Evolutionary conservation across 2,888 invertebrate species (phyloP).

Genomic region (Eupithecia exiguata): DNA sequence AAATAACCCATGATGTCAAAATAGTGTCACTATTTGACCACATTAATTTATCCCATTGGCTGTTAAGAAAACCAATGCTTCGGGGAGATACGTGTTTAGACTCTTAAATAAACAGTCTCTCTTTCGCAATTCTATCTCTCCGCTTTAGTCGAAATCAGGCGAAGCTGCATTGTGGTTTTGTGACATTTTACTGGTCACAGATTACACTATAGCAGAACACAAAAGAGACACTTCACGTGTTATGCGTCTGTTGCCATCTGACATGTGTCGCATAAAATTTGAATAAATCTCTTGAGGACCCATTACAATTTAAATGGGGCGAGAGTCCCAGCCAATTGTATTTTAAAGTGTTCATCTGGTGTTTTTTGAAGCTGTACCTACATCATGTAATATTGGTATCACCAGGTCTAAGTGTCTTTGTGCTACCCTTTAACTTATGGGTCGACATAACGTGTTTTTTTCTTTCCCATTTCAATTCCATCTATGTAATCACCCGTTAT

Average conservation of each 20-base stretch:
- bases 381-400: not conserved
- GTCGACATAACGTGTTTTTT: not conserved
- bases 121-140: not conserved
- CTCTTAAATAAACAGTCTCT: not conserved
- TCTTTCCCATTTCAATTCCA: not conserved
- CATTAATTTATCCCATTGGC: not conserved
- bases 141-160: not conserved
- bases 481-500: not conserved
- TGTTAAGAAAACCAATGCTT: not conserved
- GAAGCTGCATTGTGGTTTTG: not conserved
- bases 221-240: conserved; percentile 7
- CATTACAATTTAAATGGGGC: conserved; percentile 24
- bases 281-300: conserved; percentile 30
- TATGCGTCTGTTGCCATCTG: conserved; percentile 23
- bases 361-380: not conserved
- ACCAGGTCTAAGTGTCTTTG: not conserved
- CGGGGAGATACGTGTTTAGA: not conserved
- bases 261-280: conserved; percentile 35
- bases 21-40: not conserved
- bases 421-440: not conserved
- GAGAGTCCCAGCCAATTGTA: conserved; percentile 11
- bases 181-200: not conserved
- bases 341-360: conserved; percentile 27
- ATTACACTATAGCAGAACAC: not conserved
- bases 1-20: not conserved